Evolutionary conservation across 2,797 vertebrate species (phyloP).

Genomic region (Chelon labrosus): DNA sequence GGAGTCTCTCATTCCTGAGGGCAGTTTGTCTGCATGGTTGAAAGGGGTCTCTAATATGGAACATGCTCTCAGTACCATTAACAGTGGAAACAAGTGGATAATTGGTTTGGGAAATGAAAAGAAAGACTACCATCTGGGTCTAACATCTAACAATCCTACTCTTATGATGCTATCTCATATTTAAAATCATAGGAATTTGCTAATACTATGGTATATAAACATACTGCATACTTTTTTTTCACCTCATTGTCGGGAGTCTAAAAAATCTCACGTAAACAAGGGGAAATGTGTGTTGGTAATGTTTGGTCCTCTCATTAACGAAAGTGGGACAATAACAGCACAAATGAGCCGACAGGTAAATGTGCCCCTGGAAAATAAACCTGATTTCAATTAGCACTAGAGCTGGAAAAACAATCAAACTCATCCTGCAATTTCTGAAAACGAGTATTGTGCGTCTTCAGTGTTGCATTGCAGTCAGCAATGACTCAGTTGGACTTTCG

Average conservation of each 20-base stretch:
- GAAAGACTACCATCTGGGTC: constrained; percentile 16
- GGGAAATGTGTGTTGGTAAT: background rate
- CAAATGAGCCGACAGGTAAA: constrained; percentile 56
- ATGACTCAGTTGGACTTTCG: constrained; percentile 40
- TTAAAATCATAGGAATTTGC: constrained; percentile 5
- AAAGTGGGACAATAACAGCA: constrained; percentile 20
- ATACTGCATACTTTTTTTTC: constrained; percentile 7
- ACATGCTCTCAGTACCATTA: constrained; percentile 15
- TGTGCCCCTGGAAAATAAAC: constrained; percentile 41
- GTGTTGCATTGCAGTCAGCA: constrained; percentile 47
- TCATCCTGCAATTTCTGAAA: constrained; percentile 35
- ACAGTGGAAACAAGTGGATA: constrained; percentile 8
- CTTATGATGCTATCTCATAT: background rate
- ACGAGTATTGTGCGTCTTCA: constrained; percentile 27
- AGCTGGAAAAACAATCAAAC: constrained; percentile 37
- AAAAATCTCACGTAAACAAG: constrained; percentile 1
- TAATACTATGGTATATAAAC: background rate
- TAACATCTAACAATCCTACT: constrained; percentile 16
- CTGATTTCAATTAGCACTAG: constrained; percentile 30
- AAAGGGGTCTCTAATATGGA: constrained; percentile 11
- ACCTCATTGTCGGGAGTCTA: constrained; percentile 1
- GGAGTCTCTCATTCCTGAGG: constrained; percentile 8
- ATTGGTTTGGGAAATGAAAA: constrained; percentile 22
- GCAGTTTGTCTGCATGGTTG: constrained; percentile 14
- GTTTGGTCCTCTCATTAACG: constrained; percentile 25